These are phyloP conservation scores for Dolichotis patagonum DNA, from an alignment of 2,113 vertebrate genomes.

Conservation along the genomic window DNA sequence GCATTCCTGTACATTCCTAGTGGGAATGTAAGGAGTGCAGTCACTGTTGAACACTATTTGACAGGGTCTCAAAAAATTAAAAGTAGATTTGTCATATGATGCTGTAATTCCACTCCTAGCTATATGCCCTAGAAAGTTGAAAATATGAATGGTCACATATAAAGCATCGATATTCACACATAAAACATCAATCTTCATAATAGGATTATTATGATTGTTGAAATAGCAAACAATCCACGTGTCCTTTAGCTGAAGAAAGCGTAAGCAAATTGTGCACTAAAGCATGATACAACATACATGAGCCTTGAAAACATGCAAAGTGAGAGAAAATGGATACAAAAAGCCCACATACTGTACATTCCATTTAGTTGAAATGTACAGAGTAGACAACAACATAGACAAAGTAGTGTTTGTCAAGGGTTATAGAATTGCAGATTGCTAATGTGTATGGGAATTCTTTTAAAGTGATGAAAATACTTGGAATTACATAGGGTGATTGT, in stretches of 20 bases:
- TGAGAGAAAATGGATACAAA: neutral
- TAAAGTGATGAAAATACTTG: neutral
- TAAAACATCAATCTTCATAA: too few species aligned
- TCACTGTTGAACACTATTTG: neutral
- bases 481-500: neutral
- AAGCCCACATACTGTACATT: neutral
- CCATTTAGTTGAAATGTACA: neutral
- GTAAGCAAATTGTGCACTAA: neutral
- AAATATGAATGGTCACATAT: neutral
- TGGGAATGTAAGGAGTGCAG: neutral
- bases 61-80: neutral
- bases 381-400: neutral
- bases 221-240: neutral
- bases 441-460: neutral
- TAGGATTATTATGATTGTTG: neutral
- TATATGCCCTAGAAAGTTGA: neutral
- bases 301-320: neutral
- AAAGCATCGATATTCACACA: neutral
- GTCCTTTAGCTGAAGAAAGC: neutral
- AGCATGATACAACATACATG: neutral
- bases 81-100: neutral
- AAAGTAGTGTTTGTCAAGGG: neutral
- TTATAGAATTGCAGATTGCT: too few species aligned
- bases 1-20: neutral
- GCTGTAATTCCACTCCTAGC: neutral